Conservation (phyloP, 2,888 invertebrate species). For the Drosophila kambysellisi region DNA sequence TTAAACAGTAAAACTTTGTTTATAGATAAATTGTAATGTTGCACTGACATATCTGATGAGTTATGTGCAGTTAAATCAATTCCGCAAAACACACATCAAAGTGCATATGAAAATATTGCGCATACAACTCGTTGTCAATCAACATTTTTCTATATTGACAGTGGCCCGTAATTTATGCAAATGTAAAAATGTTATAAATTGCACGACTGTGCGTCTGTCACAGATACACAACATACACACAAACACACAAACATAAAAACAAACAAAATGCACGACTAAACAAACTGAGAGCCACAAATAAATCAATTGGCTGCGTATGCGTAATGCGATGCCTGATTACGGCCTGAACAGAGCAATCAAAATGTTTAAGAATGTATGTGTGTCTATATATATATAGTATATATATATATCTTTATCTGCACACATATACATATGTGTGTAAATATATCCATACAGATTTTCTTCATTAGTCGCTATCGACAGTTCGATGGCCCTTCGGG, state of each 20-base stretch:
- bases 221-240: constrained; percentile 15
- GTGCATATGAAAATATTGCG: constrained; percentile 35
- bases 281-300: constrained; percentile 47
- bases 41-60: constrained; percentile 19
- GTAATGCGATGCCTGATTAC: constrained; percentile 59
- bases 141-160: constrained; percentile 29
- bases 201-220: constrained; percentile 39
- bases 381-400: not conserved
- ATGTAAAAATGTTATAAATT: constrained; percentile 57
- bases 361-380: not conserved
- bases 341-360: constrained; percentile 22
- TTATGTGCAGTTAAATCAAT: constrained; percentile 13
- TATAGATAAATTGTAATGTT: not conserved
- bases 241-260: not conserved
- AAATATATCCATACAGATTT: constrained; percentile 14
- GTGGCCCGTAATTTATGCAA: constrained; percentile 60
- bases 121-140: constrained; percentile 43
- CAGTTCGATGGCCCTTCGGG: constrained; percentile 40
- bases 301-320: constrained; percentile 68
- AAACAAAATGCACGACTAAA: constrained; percentile 20
- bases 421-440: too few relatives aligned
- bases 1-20: not conserved
- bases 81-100: constrained; percentile 4
- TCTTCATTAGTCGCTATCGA: constrained; percentile 46
- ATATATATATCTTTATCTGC: not conserved